Conservation (phyloP, 2,888 invertebrate genomes). For the Adelognathus sp. region DNA sequence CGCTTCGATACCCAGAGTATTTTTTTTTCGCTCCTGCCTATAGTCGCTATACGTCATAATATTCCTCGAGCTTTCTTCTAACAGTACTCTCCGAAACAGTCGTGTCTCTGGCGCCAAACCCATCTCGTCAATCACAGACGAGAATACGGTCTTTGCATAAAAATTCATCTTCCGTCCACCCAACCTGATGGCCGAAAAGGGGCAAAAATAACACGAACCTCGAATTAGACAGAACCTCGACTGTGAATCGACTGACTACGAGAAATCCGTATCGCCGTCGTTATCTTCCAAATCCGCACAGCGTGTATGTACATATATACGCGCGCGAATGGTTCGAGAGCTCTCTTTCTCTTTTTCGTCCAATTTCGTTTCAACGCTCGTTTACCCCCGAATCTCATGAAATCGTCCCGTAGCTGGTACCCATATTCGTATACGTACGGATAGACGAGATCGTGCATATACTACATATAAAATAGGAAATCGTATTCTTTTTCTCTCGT, state of each 20-base stretch:
- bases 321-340: not conserved
- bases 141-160: not conserved
- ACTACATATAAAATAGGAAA: constrained; percentile 41
- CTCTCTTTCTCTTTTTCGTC: constrained; percentile 28
- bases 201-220: constrained; percentile 25
- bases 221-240: constrained; percentile 11
- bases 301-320: too few relatives aligned
- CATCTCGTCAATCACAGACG: constrained; percentile 1
- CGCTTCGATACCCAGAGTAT: constrained; percentile 24
- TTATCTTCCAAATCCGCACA: constrained; percentile 35
- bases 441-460: constrained; percentile 34
- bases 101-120: not conserved
- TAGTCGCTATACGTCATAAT: not conserved
- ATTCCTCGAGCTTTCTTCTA: not conserved
- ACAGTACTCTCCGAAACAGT: not conserved
- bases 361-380: constrained; percentile 55
- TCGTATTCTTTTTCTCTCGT: constrained; percentile 14
- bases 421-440: constrained; percentile 11
- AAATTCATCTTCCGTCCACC: not conserved
- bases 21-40: constrained; percentile 6
- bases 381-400: constrained; percentile 48
- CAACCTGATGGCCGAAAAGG: not conserved
- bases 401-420: constrained; percentile 38
- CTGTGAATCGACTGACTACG: constrained; percentile 33
- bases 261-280: constrained; percentile 28